Evolutionary conservation across 2,888 invertebrate species (phyloP).

Genomic region (Diabrotica balteata): DNA sequence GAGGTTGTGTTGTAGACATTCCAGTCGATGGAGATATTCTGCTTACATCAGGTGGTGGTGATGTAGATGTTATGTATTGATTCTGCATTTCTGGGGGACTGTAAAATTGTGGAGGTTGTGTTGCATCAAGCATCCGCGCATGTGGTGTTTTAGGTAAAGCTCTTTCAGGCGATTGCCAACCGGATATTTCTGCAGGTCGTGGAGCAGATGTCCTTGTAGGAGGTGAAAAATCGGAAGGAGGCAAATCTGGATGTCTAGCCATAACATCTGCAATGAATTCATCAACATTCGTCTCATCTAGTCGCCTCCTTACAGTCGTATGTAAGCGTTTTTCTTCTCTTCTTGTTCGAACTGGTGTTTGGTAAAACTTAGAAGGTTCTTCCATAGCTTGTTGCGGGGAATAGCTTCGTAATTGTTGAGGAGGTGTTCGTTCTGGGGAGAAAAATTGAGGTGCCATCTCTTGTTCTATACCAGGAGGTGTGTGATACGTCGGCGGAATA

Average conservation of each 20-base stretch:
- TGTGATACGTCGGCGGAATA: slow-evolving; percentile 9
- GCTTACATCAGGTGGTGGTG: too few relatives aligned
- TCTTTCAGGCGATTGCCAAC: slow-evolving; percentile 7
- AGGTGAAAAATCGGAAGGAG: neutral
- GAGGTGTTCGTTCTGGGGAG: neutral
- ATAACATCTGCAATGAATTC: neutral
- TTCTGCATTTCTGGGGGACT: neutral
- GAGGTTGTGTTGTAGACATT: neutral
- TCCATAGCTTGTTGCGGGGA: too few relatives aligned
- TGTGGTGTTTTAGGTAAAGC: neutral
- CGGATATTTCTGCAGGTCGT: neutral
- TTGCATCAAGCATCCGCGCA: slow-evolving; percentile 2
- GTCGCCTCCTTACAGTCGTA: too few relatives aligned
- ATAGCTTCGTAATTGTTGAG: too few relatives aligned
- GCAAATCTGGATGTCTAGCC: slow-evolving; percentile 8
- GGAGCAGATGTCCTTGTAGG: neutral
- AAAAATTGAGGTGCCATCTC: slow-evolving; percentile 2
- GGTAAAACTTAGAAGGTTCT: too few relatives aligned
- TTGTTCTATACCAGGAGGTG: slow-evolving; percentile 7
- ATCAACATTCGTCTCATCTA: neutral
- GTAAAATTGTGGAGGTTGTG: neutral
- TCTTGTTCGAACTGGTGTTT: too few relatives aligned
- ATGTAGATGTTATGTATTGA: too few relatives aligned
- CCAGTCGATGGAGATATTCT: too few relatives aligned
- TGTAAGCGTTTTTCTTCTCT: too few relatives aligned